Evolutionary conservation across 2,113 vertebrate genomes (phyloP).

Genomic region (Solea solea): DNA sequence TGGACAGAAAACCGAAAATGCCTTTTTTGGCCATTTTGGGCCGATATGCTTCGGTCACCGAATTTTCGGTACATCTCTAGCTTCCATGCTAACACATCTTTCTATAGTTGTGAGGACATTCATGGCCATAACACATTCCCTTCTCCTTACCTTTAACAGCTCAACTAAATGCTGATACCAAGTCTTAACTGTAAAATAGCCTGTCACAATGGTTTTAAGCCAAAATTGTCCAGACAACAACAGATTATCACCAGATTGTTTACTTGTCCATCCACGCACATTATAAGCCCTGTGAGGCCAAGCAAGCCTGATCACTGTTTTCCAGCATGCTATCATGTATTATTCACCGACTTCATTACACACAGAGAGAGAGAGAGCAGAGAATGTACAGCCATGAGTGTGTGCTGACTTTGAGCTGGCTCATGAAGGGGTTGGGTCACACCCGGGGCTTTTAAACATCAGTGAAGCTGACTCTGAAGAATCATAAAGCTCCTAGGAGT

Average conservation of each 20-base stretch:
- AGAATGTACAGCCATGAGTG: not conserved
- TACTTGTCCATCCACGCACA: slow-evolving; percentile 66
- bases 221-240: not conserved
- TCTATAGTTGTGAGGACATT: too few species aligned
- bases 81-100: too few species aligned
- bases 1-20: too few species aligned
- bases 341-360: slow-evolving; percentile 69
- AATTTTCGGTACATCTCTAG: too few species aligned
- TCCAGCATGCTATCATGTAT: slow-evolving; percentile 71
- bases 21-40: too few species aligned
- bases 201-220: too few species aligned
- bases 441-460: slow-evolving; percentile 64
- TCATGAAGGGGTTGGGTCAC: slow-evolving; percentile 53
- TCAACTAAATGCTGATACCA: too few species aligned
- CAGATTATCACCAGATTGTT: slow-evolving; percentile 60
- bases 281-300: slow-evolving; percentile 61
- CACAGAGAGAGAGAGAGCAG: slow-evolving; percentile 28
- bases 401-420: slow-evolving; percentile 22
- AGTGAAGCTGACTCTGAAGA: slow-evolving; percentile 70
- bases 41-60: too few species aligned
- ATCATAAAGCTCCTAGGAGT: slow-evolving; percentile 62
- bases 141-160: too few species aligned
- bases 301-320: slow-evolving; percentile 60
- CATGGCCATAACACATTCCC: too few species aligned
- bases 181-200: too few species aligned